Conservation (phyloP, 2,888 invertebrate species). For the Phengaris arion region DNA sequence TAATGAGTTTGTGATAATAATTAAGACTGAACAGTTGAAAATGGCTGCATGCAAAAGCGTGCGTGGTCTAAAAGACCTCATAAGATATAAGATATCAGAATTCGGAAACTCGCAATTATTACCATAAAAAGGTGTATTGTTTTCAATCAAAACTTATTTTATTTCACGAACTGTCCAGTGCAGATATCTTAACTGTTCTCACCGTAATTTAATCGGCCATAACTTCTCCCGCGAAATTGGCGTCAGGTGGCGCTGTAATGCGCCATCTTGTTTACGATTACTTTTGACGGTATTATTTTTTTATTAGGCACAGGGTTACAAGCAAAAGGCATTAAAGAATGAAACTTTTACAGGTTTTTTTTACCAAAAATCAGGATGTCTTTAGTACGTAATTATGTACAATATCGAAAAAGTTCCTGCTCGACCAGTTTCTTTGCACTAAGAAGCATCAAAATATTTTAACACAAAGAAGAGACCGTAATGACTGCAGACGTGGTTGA, state of each 20-base stretch:
- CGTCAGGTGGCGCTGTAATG: slow-evolving; percentile 19
- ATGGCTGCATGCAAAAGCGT: no score
- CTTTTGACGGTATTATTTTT: slow-evolving; percentile 9
- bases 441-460: no score
- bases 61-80: no score
- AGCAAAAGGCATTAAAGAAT: not conserved
- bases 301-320: slow-evolving; percentile 5
- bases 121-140: not conserved
- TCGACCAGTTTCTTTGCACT: no score
- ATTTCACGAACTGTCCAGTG: not conserved
- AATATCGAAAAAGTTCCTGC: no score
- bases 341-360: not conserved
- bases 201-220: slow-evolving; percentile 5
- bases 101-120: not conserved
- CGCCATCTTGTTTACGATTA: slow-evolving; percentile 26
- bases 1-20: no score
- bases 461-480: no score
- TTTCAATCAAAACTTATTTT: not conserved
- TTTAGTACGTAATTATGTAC: not conserved
- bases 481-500: no score
- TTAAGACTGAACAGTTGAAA: no score
- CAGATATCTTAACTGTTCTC: slow-evolving; percentile 11
- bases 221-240: slow-evolving; percentile 18
- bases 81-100: no score
- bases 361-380: not conserved